Evolutionary conservation across 2,797 vertebrate species (phyloP).

Genomic region (Squalus acanthias): DNA sequence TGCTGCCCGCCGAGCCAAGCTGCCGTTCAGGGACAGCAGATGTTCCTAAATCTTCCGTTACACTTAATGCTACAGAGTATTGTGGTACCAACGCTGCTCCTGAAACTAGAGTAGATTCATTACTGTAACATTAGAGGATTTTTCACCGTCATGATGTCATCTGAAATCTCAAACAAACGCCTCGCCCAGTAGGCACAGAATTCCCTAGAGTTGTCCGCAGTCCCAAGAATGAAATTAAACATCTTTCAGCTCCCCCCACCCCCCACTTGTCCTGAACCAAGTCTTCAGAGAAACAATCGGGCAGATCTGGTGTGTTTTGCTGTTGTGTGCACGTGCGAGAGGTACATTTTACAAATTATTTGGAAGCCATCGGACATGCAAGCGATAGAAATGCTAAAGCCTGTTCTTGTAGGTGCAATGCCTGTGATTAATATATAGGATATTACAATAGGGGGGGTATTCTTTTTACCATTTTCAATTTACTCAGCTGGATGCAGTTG

Average conservation of each 20-base stretch:
- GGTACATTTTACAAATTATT: background rate
- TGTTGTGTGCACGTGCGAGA: background rate
- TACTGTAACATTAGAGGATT: background rate
- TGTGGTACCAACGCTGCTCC: background rate
- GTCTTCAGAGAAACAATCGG: background rate
- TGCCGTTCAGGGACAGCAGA: background rate
- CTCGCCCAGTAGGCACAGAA: background rate
- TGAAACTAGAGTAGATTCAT: background rate
- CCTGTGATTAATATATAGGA: background rate
- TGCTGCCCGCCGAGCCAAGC: no score
- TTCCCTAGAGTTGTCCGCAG: background rate
- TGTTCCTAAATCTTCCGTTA: background rate
- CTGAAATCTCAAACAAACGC: background rate
- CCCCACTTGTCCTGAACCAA: background rate
- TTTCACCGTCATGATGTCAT: background rate
- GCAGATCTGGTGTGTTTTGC: background rate
- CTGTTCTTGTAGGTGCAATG: background rate
- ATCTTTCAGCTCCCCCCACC: background rate
- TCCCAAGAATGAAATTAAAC: background rate
- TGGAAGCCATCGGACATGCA: background rate
- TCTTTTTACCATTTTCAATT: background rate
- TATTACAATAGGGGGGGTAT: background rate
- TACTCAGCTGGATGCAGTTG: background rate
- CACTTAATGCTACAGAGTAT: background rate
- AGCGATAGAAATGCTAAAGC: background rate